Percentiles rank a stretch among this genome's conserved stretches.
phyloP scores from a whole-genome alignment of 2,888 invertebrate genomes.

The Volucella inflata region DNA sequence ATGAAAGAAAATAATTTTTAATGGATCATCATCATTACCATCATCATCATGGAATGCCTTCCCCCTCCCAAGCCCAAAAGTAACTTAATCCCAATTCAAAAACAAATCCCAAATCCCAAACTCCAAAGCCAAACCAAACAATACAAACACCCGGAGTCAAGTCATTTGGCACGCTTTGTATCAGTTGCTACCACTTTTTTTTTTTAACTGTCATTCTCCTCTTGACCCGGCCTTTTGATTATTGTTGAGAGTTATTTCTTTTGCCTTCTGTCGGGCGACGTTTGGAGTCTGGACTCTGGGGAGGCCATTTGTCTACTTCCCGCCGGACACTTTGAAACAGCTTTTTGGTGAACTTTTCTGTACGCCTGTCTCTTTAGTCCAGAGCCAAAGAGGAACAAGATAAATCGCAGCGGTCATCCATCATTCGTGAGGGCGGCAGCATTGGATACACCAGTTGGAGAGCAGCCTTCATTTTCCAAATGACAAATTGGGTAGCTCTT shows the following conservation, averaged over 20 bases:
- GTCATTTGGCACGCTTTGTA: conserved; percentile 69
- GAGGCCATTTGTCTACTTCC: conserved; percentile 71
- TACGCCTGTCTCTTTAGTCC: conserved; percentile 64
- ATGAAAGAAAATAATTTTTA: conserved; percentile 62
- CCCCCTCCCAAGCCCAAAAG: conserved; percentile 1
- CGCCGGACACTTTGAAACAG: conserved; percentile 69
- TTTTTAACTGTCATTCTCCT: conserved; percentile 5
- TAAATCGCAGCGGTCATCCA: conserved; percentile 74
- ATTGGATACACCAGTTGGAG: conserved; percentile 20
- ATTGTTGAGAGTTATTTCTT: conserved; percentile 62
- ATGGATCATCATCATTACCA: conserved; percentile 64
- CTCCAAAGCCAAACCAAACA: neutral
- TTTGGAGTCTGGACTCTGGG: conserved; percentile 29
- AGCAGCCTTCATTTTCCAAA: conserved; percentile 71
- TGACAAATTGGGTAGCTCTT: conserved; percentile 74
- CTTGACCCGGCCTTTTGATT: conserved; percentile 35
- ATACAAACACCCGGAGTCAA: conserved; percentile 51
- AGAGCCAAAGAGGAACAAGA: conserved; percentile 54
- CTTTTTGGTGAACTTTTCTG: conserved; percentile 68
- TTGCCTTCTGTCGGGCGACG: neutral
- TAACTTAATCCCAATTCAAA: conserved; percentile 32
- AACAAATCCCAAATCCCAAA: neutral
- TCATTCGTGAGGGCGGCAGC: conserved; percentile 66
- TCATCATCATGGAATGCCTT: conserved; percentile 17
- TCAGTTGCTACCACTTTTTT: conserved; percentile 51